Base-by-base conservation (phyloP, 2,797 vertebrate genomes). In the Tragelaphus oryx region DNA sequence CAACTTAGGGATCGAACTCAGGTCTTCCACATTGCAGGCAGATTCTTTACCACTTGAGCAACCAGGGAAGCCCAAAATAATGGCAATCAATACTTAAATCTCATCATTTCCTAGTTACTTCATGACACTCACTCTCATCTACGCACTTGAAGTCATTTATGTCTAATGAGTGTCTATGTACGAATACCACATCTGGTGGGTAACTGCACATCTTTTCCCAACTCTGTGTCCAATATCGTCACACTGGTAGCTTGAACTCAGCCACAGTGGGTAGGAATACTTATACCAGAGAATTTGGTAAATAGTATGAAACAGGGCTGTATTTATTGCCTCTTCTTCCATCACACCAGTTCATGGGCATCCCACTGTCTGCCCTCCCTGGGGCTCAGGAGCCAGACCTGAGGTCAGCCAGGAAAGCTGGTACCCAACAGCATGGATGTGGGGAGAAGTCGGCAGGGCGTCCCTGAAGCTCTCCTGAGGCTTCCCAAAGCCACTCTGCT, bases 21-120 rank as follows among this genome's bases (percentile, higher is more conserved):
- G 33, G 33, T 41, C 20, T 71, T 20, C 65, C 33, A 24, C 20
- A 24, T 24, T 71, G 10, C 20, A 41, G 11, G 65, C 65, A 41
- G 37, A 24, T 24, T 24, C 1, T 24, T 41, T 71, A 71, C 20
- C 11, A 24, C 6, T 12, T 11, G 65, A 41, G 37, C 68, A 6
- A 71, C 68, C 68, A 41, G 68, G 68, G 37, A 71, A 71, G 37
- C 68, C 37, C 6, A 2, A 41, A 41, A 24, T 41, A 41, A 71
- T 37, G 37, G 76, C 57, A 78, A 87, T 83, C 50, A 1, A 78
- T 68, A 81, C 20, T 55, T 80, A 83, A 92, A 60, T 8, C 37
- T 87, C 59, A 14, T 50, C 55, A 30, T 46, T 30, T 94, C 52
- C 59, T 90, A 68, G 81, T 92, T 87, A 95, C 75, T 90, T 90